A percentile compares a stretch with the other conserved stretches of the same genome.
These are phyloP conservation scores for Phylloscopus trochilus DNA, from an alignment of 2,113 vertebrate species.

Conservation along the genomic window DNA sequence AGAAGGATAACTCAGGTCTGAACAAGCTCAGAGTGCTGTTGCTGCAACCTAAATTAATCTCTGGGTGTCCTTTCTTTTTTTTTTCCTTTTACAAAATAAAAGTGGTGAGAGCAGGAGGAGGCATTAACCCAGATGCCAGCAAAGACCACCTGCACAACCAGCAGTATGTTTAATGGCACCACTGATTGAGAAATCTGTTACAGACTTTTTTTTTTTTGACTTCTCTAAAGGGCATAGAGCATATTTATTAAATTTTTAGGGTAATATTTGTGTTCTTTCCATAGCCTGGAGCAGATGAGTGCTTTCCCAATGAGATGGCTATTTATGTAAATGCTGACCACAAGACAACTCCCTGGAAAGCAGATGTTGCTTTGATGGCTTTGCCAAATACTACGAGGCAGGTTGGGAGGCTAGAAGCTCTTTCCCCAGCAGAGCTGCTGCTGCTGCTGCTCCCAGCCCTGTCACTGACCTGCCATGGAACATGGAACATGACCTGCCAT, in stretches of 20 bases:
- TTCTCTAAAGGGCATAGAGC: background rate
- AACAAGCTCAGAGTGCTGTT: background rate
- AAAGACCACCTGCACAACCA: background rate
- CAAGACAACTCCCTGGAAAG: background rate
- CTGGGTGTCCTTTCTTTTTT: background rate
- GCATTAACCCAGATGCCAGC: background rate
- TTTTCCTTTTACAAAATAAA: background rate
- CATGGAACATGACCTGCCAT: too few species aligned
- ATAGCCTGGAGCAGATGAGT: background rate
- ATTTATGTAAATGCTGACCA: background rate
- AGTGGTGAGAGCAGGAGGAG: background rate
- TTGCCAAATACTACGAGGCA: background rate
- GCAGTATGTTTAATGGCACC: background rate
- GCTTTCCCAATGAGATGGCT: background rate
- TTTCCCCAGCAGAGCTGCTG: background rate
- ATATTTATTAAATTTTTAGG: background rate
- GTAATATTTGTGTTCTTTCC: background rate
- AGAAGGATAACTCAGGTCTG: background rate
- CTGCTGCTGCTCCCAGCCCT: background rate
- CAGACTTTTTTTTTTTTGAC: background rate
- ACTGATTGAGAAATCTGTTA: background rate
- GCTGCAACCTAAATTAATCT: background rate
- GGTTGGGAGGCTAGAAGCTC: background rate
- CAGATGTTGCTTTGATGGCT: background rate
- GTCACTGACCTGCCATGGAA: background rate